Conservation (phyloP, 2,888 invertebrate species). For the Malthinus flaveolus region DNA sequence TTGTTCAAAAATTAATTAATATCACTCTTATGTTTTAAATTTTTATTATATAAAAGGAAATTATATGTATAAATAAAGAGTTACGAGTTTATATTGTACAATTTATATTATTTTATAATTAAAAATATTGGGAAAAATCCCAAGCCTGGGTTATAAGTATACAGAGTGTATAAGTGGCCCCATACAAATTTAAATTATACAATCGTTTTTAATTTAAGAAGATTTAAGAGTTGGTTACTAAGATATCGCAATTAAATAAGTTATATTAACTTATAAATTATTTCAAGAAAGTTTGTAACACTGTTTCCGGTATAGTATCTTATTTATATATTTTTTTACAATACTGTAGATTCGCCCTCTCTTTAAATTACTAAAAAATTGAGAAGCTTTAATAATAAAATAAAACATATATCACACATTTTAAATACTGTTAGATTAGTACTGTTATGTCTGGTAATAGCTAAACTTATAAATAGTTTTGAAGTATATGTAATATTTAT, state of each 20-base stretch:
- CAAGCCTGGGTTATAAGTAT: conserved; percentile 22
- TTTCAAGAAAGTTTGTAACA: conserved; percentile 1
- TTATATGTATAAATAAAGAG: too few species aligned
- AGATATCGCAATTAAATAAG: neutral
- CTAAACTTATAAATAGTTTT: too few species aligned
- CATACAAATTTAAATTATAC: conserved; percentile 8
- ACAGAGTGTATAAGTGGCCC: conserved; percentile 24
- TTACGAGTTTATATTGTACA: neutral
- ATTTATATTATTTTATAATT: conserved; percentile 10
- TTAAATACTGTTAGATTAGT: too few species aligned
- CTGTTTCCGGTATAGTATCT: conserved; percentile 24
- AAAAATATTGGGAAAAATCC: conserved; percentile 21
- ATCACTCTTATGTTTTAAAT: too few species aligned
- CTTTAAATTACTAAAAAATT: too few species aligned
- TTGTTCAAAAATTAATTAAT: too few species aligned
- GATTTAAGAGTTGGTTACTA: neutral
- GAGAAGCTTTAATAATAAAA: too few species aligned
- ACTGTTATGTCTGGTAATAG: too few species aligned
- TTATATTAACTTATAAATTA: neutral
- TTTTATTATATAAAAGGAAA: too few species aligned
- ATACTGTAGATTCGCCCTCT: neutral
- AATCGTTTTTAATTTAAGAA: neutral
- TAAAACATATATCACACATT: too few species aligned
- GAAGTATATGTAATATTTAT: too few species aligned
- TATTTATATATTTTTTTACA: conserved; percentile 15